Percentiles rank a stretch among this genome's conserved stretches.
phyloP scores from a whole-genome alignment of 2,888 invertebrate genomes.

The Nesidiocoris tenuis region DNA sequence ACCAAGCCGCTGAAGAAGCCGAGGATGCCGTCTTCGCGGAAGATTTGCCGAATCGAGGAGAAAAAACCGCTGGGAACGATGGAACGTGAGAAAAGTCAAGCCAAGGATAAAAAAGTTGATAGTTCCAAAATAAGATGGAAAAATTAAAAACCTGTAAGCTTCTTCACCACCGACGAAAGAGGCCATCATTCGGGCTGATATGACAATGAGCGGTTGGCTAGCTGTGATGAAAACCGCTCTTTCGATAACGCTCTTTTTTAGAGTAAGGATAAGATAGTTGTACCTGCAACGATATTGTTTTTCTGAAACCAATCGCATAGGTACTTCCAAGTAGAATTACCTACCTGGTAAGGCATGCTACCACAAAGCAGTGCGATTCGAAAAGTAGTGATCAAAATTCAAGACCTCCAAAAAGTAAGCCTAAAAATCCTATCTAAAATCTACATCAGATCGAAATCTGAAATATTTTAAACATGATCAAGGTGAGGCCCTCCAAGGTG shows the following conservation, averaged over 20 bases:
- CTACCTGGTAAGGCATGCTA: too few species aligned
- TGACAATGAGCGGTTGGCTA: slow-evolving; percentile 90
- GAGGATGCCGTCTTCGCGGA: slow-evolving; percentile 77
- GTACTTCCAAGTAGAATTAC: too few species aligned
- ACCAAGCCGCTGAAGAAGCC: slow-evolving; percentile 87
- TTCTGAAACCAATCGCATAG: too few species aligned
- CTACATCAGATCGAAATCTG: too few species aligned
- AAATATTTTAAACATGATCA: too few species aligned
- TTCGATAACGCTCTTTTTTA: slow-evolving; percentile 51
- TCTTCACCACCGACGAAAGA: slow-evolving; percentile 90
- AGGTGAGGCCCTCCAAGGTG: too few species aligned
- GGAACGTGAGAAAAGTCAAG: too few species aligned
- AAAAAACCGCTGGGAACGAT: slow-evolving; percentile 64
- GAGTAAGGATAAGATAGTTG: slow-evolving; percentile 3
- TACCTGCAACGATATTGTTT: too few species aligned
- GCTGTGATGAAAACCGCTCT: slow-evolving; percentile 72
- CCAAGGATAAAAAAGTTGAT: not conserved
- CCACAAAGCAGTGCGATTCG: too few species aligned
- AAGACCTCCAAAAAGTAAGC: too few species aligned
- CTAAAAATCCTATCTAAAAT: too few species aligned
- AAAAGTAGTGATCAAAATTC: too few species aligned
- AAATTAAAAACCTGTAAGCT: slow-evolving; percentile 62
- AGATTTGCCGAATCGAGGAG: slow-evolving; percentile 76
- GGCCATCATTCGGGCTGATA: slow-evolving; percentile 89
- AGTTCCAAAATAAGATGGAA: not conserved